Evolutionary conservation across 2,888 invertebrate genomes (phyloP).

Genomic region (Scaptomyza polygonia): DNA sequence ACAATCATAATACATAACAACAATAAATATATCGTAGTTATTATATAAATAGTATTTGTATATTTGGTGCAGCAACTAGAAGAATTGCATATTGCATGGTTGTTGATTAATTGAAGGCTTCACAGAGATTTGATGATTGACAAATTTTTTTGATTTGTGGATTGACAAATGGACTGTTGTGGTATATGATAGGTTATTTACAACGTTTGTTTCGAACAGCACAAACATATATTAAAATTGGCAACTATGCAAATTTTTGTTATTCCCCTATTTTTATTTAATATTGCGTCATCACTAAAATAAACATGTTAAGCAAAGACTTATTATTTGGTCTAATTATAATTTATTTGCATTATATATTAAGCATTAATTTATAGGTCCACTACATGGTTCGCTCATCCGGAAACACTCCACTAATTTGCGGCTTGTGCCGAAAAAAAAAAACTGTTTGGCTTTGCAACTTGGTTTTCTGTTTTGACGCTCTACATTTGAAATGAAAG

Average conservation of each 20-base stretch:
- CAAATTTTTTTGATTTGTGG: too few relatives aligned
- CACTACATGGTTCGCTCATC: constrained; percentile 8
- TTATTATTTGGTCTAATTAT: neutral
- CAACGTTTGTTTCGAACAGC: neutral
- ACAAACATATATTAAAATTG: neutral
- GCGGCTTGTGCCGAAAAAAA: constrained; percentile 17
- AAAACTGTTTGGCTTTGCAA: neutral
- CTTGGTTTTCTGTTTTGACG: constrained; percentile 1
- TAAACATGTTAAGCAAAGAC: neutral
- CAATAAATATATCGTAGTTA: constrained; percentile 45
- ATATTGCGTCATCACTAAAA: neutral
- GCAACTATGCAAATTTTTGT: neutral
- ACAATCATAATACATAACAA: constrained; percentile 49
- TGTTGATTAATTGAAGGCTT: constrained; percentile 32
- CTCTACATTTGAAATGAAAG: constrained; percentile 36
- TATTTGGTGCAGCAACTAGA: constrained; percentile 62
- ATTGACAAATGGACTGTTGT: constrained; percentile 6
- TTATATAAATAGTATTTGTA: constrained; percentile 20
- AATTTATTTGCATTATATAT: neutral
- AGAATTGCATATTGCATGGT: constrained; percentile 40
- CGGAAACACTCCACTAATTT: constrained; percentile 36
- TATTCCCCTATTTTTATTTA: neutral
- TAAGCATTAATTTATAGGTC: neutral
- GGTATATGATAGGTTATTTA: constrained; percentile 4
- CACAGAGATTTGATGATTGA: constrained; percentile 3